A percentile compares a stretch with the other conserved stretches of the same genome.
phyloP scores from a whole-genome alignment of 2,888 invertebrate genomes.

The Cartodere bifasciata region DNA sequence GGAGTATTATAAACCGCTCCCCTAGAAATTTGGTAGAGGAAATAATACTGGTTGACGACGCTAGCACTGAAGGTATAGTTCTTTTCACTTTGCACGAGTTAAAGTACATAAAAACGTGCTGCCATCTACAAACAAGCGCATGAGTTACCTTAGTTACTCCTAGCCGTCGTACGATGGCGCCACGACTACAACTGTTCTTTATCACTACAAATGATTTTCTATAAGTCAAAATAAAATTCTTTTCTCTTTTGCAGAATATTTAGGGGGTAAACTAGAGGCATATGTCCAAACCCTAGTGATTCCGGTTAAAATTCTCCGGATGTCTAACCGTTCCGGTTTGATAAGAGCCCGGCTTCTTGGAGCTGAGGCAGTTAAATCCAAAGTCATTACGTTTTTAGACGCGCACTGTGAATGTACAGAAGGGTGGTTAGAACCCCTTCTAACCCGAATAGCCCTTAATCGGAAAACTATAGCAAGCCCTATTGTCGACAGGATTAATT shows the following conservation, averaged over 20 bases:
- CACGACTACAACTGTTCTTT: too few relatives aligned
- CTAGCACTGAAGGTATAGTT: conserved; percentile 90
- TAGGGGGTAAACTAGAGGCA: conserved; percentile 78
- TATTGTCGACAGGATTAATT: conserved; percentile 97
- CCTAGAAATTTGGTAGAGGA: conserved; percentile 79
- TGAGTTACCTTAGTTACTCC: too few relatives aligned
- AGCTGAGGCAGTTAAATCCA: conserved; percentile 82
- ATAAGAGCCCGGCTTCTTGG: conserved; percentile 92
- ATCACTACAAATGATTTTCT: too few relatives aligned
- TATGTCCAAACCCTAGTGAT: conserved; percentile 80
- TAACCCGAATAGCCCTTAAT: conserved; percentile 85
- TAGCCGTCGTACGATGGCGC: too few relatives aligned
- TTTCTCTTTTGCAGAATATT: too few relatives aligned
- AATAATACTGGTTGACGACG: conserved; percentile 95
- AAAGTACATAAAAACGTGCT: too few relatives aligned
- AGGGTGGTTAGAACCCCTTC: conserved; percentile 95
- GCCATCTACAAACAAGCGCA: too few relatives aligned
- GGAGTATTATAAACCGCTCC: conserved; percentile 93
- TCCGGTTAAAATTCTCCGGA: conserved; percentile 75
- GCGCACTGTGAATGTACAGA: conserved; percentile 97
- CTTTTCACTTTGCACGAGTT: too few relatives aligned
- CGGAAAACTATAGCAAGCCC: conserved; percentile 92
- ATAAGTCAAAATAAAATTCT: too few relatives aligned
- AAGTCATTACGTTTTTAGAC: conserved; percentile 92
- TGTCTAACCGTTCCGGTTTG: conserved; percentile 85